phyloP scores from a whole-genome alignment of 2,797 vertebrate genomes.

The Babyrousa celebensis region DNA sequence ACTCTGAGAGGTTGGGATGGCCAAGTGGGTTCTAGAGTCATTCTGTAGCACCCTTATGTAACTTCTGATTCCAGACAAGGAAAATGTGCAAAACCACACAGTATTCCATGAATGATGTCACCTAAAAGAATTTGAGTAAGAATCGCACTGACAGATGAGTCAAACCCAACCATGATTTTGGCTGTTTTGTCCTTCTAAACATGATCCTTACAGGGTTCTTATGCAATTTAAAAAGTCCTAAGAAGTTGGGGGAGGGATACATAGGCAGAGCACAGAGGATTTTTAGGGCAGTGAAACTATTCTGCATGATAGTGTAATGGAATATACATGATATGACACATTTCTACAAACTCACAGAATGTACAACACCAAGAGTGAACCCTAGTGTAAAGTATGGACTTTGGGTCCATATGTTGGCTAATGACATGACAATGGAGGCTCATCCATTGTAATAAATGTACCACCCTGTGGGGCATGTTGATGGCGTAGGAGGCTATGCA shows the following conservation, averaged over 20 bases:
- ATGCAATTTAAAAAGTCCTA: not conserved
- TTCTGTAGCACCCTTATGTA: not conserved
- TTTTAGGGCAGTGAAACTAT: not conserved
- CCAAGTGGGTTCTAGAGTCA: too few relatives aligned
- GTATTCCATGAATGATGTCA: not conserved
- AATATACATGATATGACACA: not conserved
- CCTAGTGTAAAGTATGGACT: not conserved
- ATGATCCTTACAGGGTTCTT: not conserved
- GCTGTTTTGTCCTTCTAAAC: slow-evolving; percentile 13
- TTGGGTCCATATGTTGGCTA: too few relatives aligned
- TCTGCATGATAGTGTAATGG: not conserved
- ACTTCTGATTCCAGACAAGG: not conserved
- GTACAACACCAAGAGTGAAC: not conserved
- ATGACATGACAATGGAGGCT: rapidly evolving
- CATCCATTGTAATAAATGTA: not conserved
- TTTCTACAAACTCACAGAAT: not conserved
- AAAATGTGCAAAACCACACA: not conserved
- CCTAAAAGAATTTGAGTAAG: not conserved
- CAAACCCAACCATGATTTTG: not conserved
- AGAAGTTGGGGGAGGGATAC: not conserved
- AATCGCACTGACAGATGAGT: not conserved
- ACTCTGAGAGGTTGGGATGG: not conserved
- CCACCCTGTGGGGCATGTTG: not conserved
- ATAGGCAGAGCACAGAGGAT: not conserved
- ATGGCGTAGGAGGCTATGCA: not conserved